These are phyloP conservation scores for Pimpla rufipes DNA, from an alignment of 2,888 invertebrate genomes.

Conservation along the genomic window DNA sequence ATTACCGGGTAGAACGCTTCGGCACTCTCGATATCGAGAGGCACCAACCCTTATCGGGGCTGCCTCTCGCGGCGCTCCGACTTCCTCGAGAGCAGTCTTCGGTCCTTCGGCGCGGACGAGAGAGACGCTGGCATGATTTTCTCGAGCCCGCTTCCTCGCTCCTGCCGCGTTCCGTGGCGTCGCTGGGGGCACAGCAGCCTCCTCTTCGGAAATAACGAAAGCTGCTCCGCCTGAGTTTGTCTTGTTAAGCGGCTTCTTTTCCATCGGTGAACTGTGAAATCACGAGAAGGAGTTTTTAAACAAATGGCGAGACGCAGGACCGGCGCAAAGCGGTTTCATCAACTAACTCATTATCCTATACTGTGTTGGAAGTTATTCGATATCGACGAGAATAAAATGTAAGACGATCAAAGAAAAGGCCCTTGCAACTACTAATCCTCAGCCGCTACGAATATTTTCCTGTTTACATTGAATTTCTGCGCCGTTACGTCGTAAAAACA, in stretches of 20 bases:
- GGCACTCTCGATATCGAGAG: constrained; percentile 71
- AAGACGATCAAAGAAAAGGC: no score
- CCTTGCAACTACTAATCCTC: no score
- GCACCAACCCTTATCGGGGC: constrained; percentile 72
- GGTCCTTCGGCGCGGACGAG: neutral
- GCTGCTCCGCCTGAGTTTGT: neutral
- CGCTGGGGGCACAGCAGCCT: neutral
- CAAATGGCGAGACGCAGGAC: neutral
- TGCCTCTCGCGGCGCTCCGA: constrained; percentile 63
- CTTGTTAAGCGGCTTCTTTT: neutral
- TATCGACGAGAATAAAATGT: no score
- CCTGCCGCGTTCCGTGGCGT: no score
- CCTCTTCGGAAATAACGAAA: constrained; percentile 23
- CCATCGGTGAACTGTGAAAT: neutral
- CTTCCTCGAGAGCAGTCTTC: constrained; percentile 33
- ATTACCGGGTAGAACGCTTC: constrained; percentile 81
- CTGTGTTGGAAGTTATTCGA: no score
- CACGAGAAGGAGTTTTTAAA: neutral
- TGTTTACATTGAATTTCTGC: no score
- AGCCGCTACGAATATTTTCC: no score
- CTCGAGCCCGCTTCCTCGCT: neutral
- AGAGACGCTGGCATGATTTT: neutral
- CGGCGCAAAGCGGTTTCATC: no score
- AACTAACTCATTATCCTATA: no score
- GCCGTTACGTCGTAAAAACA: no score